These are phyloP conservation scores for Drosophila guanche DNA, from an alignment of 1,140 invertebrate species.

Conservation along the genomic window DNA sequence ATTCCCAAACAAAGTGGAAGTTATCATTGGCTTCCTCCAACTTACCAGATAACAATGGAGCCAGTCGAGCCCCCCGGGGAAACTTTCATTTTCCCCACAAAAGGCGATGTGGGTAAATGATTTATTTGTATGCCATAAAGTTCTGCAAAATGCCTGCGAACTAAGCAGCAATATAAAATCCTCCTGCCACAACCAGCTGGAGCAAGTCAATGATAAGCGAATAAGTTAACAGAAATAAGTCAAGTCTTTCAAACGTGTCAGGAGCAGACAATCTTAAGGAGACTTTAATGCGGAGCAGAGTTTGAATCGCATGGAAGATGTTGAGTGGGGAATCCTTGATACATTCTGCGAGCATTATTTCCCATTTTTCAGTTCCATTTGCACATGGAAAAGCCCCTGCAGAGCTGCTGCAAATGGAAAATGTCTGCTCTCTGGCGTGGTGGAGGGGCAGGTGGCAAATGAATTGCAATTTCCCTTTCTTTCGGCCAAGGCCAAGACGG, in stretches of 20 bases:
- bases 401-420: not conserved
- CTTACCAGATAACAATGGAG: slow-evolving; percentile 26
- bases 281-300: slow-evolving; percentile 9
- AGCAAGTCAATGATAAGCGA: slow-evolving; percentile 27
- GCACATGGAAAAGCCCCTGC: slow-evolving; percentile 11
- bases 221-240: slow-evolving; percentile 9
- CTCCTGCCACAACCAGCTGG: slow-evolving; percentile 10
- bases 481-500: not conserved
- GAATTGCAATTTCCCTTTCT: slow-evolving; percentile 48
- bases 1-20: not conserved
- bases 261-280: slow-evolving; percentile 3
- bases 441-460: not conserved
- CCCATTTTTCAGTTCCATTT: slow-evolving; percentile 13
- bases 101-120: slow-evolving; percentile 24
- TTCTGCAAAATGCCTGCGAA: slow-evolving; percentile 20
- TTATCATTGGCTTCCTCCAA: slow-evolving; percentile 9
- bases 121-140: slow-evolving; percentile 28
- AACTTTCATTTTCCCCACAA: slow-evolving; percentile 31
- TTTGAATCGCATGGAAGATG: not conserved
- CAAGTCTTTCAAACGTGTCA: slow-evolving; percentile 40
- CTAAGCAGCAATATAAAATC: slow-evolving; percentile 49
- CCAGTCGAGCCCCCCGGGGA: not conserved
- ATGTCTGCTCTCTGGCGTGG: slow-evolving; percentile 10
- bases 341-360: slow-evolving; percentile 31
- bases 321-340: slow-evolving; percentile 23